Evolutionary conservation across 2,113 vertebrate genomes (phyloP).

Genomic region (Microcebus griseorufus): DNA sequence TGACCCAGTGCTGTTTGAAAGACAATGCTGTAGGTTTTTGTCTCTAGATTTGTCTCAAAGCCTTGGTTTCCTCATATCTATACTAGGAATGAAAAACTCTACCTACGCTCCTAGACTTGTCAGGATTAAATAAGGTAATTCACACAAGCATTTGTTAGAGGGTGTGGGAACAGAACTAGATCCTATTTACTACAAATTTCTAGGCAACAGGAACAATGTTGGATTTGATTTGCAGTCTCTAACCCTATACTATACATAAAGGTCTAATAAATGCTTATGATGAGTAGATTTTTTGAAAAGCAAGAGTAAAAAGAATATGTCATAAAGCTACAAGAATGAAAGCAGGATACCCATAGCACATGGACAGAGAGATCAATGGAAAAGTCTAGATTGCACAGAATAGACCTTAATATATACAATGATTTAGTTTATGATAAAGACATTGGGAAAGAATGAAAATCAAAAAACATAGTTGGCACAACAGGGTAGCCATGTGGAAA

Average conservation of each 20-base stretch:
- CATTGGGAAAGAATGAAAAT: not conserved
- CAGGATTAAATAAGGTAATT: not conserved
- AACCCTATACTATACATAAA: not conserved
- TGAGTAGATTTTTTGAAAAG: not conserved
- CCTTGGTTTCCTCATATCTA: not conserved
- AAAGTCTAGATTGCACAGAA: not conserved
- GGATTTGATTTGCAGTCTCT: not conserved
- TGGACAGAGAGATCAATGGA: not conserved
- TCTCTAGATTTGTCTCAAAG: not conserved
- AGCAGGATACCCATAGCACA: not conserved
- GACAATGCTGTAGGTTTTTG: not conserved
- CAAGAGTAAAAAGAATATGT: not conserved
- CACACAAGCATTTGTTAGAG: not conserved
- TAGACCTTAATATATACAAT: not conserved
- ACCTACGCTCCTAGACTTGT: not conserved
- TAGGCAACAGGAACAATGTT: not conserved
- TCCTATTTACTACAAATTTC: not conserved
- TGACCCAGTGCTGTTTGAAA: not conserved
- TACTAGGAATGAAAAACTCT: not conserved
- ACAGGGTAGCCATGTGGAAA: not conserved
- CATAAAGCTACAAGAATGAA: slow-evolving; percentile 14
- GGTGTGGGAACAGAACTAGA: not conserved
- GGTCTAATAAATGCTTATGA: not conserved
- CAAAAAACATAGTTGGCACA: not conserved
- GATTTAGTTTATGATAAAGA: not conserved